phyloP scores from a whole-genome alignment of 2,797 vertebrate genomes.

The Moxostoma hubbsi region DNA sequence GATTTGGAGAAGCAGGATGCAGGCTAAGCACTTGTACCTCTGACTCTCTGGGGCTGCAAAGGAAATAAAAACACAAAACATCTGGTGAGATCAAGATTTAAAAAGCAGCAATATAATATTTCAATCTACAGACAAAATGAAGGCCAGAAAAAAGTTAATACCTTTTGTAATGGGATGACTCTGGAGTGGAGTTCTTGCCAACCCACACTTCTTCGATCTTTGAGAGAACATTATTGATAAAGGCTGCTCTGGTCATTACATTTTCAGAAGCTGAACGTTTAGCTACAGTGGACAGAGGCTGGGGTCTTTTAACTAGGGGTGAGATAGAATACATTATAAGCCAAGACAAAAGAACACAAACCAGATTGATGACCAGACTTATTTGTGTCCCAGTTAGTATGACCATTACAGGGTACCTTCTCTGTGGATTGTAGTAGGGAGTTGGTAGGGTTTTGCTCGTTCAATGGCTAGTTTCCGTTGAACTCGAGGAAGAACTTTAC shows the following conservation, averaged over 20 bases:
- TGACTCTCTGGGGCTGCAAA: slow-evolving; percentile 69
- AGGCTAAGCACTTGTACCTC: slow-evolving; percentile 59
- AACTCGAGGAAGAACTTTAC: slow-evolving; percentile 88
- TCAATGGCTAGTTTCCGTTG: slow-evolving; percentile 89
- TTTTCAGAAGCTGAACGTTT: slow-evolving; percentile 80
- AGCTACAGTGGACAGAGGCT: slow-evolving; percentile 87
- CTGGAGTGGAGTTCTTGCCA: slow-evolving; percentile 74
- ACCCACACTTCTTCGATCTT: slow-evolving; percentile 92
- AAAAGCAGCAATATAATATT: too few species aligned
- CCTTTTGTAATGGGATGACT: slow-evolving; percentile 74
- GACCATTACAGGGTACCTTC: slow-evolving; percentile 77
- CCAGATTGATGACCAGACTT: too few species aligned
- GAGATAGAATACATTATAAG: not conserved
- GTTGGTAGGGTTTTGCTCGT: slow-evolving; percentile 85
- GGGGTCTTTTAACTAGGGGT: slow-evolving; percentile 83
- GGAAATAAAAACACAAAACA: slow-evolving; percentile 7
- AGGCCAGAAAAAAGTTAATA: slow-evolving; percentile 52
- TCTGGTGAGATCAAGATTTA: too few species aligned
- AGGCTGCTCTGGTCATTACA: slow-evolving; percentile 86
- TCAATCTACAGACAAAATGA: too few species aligned
- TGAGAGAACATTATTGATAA: slow-evolving; percentile 87
- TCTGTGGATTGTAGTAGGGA: slow-evolving; percentile 77
- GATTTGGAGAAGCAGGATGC: slow-evolving; percentile 60
- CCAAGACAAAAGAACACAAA: not conserved
- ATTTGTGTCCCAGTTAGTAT: too few species aligned